Evolutionary conservation across 2,888 invertebrate genomes (phyloP).

Genomic region (Globia sparganii): DNA sequence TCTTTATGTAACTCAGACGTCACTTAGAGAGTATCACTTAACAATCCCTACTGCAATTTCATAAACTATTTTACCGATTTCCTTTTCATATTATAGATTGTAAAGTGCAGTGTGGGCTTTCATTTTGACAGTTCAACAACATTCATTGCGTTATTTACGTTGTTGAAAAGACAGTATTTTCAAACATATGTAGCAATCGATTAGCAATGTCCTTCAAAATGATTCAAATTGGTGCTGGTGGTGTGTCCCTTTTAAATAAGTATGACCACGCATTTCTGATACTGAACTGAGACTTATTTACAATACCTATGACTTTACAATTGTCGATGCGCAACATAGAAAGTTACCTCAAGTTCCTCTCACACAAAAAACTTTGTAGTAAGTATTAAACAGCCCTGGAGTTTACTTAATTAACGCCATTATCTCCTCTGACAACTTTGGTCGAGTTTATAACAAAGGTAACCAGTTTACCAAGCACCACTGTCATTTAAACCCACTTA

Average conservation of each 20-base stretch:
- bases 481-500: conserved; percentile 42
- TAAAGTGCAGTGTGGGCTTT: not conserved
- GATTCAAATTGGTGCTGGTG: not conserved
- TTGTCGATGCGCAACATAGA: conserved; percentile 9
- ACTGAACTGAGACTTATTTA: not conserved
- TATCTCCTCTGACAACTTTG: conserved; percentile 74
- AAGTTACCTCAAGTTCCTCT: conserved; percentile 51
- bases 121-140: not conserved
- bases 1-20: not conserved
- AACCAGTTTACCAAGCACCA: conserved; percentile 51
- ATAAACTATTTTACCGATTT: not conserved
- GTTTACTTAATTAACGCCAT: conserved; percentile 85
- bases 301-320: conserved; percentile 2
- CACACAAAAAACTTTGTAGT: conserved; percentile 73
- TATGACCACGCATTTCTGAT: not conserved
- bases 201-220: not conserved
- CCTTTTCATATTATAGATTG: not conserved
- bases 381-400: conserved; percentile 72
- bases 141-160: too few species aligned
- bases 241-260: not conserved
- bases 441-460: conserved; percentile 57
- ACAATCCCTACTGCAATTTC: not conserved
- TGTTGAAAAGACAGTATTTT: not conserved
- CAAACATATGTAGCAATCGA: not conserved
- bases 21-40: not conserved